These are phyloP conservation scores for Pachymerium ferrugineum DNA, from an alignment of 2,888 invertebrate genomes.

Conservation along the genomic window DNA sequence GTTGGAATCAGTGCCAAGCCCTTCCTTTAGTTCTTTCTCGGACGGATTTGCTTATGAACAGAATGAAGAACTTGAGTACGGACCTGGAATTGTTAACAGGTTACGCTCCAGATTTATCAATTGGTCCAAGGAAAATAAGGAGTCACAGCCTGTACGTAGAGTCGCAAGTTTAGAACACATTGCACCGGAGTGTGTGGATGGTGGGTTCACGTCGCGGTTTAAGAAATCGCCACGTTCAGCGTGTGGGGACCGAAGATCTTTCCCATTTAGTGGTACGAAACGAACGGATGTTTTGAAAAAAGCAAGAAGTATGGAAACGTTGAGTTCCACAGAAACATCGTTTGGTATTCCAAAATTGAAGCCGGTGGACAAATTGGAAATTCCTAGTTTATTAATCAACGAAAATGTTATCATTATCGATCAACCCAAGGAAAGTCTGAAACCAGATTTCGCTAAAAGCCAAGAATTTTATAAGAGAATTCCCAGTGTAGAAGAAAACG, in stretches of 20 bases:
- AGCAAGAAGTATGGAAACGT: constrained; percentile 39
- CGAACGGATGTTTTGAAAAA: constrained; percentile 35
- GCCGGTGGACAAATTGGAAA: background rate
- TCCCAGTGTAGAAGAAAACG: constrained; percentile 37
- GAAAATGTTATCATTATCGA: constrained; percentile 36
- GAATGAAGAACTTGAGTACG: constrained; percentile 34
- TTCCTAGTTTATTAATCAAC: constrained; percentile 11
- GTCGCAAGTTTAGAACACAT: constrained; percentile 36
- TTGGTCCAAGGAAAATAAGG: constrained; percentile 21
- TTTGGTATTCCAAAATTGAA: background rate
- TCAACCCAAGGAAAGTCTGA: constrained; percentile 7
- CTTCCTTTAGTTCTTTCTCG: constrained; percentile 29
- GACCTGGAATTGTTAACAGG: constrained; percentile 37
- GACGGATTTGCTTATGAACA: constrained; percentile 30
- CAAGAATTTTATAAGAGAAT: background rate
- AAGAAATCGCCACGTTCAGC: background rate
- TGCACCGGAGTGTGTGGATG: constrained; percentile 6
- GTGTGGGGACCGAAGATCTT: background rate
- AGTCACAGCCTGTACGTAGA: constrained; percentile 28
- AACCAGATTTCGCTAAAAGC: background rate
- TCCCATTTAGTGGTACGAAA: background rate
- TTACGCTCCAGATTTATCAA: constrained; percentile 36
- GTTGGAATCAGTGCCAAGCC: background rate
- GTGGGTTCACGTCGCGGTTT: background rate
- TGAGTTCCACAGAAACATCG: constrained; percentile 30